Percentiles rank a stretch among this genome's conserved stretches.
Evolutionary conservation across 2,113 vertebrate genomes (phyloP).

Genomic region (Mus pahari): DNA sequence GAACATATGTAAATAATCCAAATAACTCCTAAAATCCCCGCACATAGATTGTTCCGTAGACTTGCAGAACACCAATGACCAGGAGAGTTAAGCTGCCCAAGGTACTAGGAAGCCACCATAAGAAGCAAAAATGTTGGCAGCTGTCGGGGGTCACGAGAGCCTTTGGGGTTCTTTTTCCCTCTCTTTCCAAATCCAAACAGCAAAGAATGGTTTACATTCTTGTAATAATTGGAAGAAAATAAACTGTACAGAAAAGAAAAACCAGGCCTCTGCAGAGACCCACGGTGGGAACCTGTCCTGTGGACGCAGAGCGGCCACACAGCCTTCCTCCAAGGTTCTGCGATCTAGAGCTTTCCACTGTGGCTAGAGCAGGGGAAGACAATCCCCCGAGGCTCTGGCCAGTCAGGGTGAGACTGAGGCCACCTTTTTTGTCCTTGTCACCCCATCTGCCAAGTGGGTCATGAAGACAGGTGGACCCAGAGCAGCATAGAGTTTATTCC

Average conservation of each 20-base stretch:
- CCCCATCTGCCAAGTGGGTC: background rate
- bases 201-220: constrained; percentile 62
- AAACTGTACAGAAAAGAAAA: constrained; percentile 4
- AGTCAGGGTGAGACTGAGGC: no score
- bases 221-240: constrained; percentile 48
- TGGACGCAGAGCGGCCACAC: background rate
- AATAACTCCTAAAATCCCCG: background rate
- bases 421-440: background rate
- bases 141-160: background rate
- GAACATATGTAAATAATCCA: constrained; percentile 16
- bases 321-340: background rate
- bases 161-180: background rate
- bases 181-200: background rate
- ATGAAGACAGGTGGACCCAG: background rate
- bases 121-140: background rate
- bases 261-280: background rate
- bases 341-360: background rate
- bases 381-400: background rate
- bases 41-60: no score
- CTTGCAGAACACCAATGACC: background rate
- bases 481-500: background rate
- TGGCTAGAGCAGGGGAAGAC: background rate
- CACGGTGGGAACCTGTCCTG: background rate
- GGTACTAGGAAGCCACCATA: background rate
- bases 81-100: background rate